Base-by-base conservation (phyloP, 2,888 invertebrate genomes). In the Apoda limacodes region DNA sequence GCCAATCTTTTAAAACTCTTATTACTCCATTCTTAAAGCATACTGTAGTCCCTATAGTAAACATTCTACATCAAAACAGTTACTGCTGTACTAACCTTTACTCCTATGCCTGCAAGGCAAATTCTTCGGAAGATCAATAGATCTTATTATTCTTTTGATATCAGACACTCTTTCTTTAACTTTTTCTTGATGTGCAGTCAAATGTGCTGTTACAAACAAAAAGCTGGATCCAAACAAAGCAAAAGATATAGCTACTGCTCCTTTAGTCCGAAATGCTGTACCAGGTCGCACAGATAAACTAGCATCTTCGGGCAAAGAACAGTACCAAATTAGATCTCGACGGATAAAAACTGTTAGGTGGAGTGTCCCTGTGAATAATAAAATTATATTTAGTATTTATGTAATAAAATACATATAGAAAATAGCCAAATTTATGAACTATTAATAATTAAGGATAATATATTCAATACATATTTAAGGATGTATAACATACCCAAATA, bases 251-350 rank as follows among this genome's bases (percentile, higher is more conserved):
- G 93, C 97, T 0, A 98, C 90, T 1, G 96, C 97, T 3, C 98
- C 98, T 78, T 99, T 98, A 13, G 98, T 94, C 35, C 92, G 85
- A 60, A 93, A 93, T 0, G 94, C 93, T 5, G 93, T 91, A 1
- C 95, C 95, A 0, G 95, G 91, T 46, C 97, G 83, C 1, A 95
- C 94, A 2, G 95, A 93, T 37, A 94, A 83, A 48, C 87, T 88
- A 1, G 90, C 89, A 46, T 95, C 95, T 72, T 96, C 95, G 0
- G 95, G 90, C 1, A 92, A 85, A 45, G 97, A 97, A 60, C 95
- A 95, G 58, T 92, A 97, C 98, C 98, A 98, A 41, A 98, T 91
- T 9, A 98, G 85, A 67, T 98, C 97, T 42, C 97, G 83, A 30
- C 95, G 82, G 48, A 98, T 83, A 63, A 94, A 97, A 39, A 98